These are phyloP conservation scores for Antheraea mylitta DNA, from an alignment of 1,140 invertebrate genomes.

Conservation along the genomic window DNA sequence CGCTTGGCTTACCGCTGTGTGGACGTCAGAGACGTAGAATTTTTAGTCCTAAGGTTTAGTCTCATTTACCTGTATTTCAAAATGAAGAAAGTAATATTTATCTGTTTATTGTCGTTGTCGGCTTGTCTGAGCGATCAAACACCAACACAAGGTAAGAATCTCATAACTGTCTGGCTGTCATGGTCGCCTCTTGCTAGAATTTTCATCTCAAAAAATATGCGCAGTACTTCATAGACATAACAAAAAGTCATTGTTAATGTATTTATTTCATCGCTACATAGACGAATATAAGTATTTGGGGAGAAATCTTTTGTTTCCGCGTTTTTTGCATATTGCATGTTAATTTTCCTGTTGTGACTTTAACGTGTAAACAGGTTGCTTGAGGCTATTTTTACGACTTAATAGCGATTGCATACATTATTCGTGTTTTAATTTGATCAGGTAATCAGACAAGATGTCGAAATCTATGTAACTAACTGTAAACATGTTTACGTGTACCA, in stretches of 20 bases:
- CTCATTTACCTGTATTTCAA: conserved; percentile 27
- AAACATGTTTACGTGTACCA: too few species aligned
- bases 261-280: conserved; percentile 27
- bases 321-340: neutral
- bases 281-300: neutral
- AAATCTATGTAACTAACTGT: neutral
- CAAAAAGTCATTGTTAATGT: conserved; percentile 9
- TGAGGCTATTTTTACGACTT: neutral
- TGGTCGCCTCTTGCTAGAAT: conserved; percentile 27
- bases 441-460: neutral
- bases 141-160: conserved; percentile 40
- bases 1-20: neutral
- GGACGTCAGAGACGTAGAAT: neutral
- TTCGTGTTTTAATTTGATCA: neutral
- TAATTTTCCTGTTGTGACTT: conserved; percentile 3
- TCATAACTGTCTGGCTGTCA: conserved; percentile 31
- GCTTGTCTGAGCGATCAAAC: conserved; percentile 43
- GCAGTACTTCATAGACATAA: neutral
- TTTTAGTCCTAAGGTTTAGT: conserved; percentile 12
- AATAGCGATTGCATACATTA: neutral
- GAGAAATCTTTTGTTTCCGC: neutral
- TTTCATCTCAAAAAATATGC: neutral
- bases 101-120: conserved; percentile 55
- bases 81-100: conserved; percentile 62
- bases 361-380: conserved; percentile 10